Evolutionary conservation across 2,888 invertebrate species (phyloP).

Genomic region (Monoplex corrugatus): DNA sequence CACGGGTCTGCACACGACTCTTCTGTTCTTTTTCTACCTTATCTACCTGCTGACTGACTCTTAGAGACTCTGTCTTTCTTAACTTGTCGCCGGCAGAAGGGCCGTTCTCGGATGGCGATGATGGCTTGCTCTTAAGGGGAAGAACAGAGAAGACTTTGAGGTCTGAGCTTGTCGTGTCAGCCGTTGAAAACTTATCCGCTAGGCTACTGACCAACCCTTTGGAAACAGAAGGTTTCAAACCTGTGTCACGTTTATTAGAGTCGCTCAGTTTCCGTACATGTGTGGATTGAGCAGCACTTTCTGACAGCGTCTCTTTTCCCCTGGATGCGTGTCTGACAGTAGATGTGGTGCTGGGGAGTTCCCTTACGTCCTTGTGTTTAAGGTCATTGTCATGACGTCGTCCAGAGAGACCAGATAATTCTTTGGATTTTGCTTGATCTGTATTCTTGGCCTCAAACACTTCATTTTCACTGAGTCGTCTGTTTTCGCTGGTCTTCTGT

Average conservation of each 20-base stretch:
- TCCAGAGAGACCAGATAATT: not conserved
- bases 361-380: not conserved
- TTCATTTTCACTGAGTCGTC: not conserved
- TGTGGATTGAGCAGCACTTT: not conserved
- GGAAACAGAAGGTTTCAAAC: conserved; percentile 40
- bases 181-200: conserved; percentile 44
- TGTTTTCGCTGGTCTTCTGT: not conserved
- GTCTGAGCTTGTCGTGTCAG: not conserved
- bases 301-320: not conserved
- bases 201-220: conserved; percentile 47
- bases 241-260: conserved; percentile 42
- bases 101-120: not conserved
- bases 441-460: not conserved
- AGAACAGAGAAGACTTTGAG: not conserved
- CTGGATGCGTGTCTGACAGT: not conserved
- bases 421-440: not conserved
- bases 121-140: not conserved
- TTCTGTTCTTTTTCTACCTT: not conserved
- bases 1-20: not conserved
- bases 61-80: conserved; percentile 11
- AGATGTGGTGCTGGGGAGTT: not conserved
- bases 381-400: not conserved
- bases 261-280: conserved; percentile 1
- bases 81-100: not conserved
- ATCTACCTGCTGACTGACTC: not conserved